phyloP scores from a whole-genome alignment of 2,113 vertebrate genomes.

The Alouatta palliata region DNA sequence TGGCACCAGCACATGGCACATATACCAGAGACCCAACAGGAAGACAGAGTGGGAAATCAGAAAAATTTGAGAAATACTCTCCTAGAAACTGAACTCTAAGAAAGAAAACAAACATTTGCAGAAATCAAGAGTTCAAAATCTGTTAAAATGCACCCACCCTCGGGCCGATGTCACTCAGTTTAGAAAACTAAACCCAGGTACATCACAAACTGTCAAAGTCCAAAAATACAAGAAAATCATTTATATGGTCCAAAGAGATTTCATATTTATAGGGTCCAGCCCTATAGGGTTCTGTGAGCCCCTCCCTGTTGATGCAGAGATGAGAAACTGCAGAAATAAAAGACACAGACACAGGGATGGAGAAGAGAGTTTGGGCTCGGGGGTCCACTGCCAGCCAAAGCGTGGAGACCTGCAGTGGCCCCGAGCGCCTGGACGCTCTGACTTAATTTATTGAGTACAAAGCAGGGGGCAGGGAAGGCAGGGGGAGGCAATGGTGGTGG shows the following conservation, averaged over 20 bases:
- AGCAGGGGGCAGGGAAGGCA: too few relatives aligned
- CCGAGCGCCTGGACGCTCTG: too few relatives aligned
- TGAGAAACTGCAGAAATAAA: too few relatives aligned
- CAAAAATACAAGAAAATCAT: background rate
- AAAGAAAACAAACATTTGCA: background rate
- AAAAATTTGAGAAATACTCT: background rate
- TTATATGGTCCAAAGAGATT: fast-evolving
- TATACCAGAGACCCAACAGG: background rate
- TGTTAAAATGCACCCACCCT: background rate
- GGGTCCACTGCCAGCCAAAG: too few relatives aligned
- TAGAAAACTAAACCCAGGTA: background rate
- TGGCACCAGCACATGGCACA: background rate
- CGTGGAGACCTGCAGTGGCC: too few relatives aligned
- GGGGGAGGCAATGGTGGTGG: too few relatives aligned
- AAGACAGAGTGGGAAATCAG: background rate
- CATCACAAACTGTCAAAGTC: background rate
- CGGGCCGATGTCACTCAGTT: background rate
- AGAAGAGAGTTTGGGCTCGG: too few relatives aligned
- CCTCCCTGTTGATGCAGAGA: too few relatives aligned
- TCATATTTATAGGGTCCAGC: too few relatives aligned
- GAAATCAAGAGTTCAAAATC: background rate
- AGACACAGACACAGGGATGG: too few relatives aligned
- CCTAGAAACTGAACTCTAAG: background rate
- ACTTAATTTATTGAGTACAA: too few relatives aligned
- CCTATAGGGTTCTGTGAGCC: too few relatives aligned